Evolutionary conservation across 2,113 vertebrate genomes (phyloP).

Genomic region (Limanda limanda): DNA sequence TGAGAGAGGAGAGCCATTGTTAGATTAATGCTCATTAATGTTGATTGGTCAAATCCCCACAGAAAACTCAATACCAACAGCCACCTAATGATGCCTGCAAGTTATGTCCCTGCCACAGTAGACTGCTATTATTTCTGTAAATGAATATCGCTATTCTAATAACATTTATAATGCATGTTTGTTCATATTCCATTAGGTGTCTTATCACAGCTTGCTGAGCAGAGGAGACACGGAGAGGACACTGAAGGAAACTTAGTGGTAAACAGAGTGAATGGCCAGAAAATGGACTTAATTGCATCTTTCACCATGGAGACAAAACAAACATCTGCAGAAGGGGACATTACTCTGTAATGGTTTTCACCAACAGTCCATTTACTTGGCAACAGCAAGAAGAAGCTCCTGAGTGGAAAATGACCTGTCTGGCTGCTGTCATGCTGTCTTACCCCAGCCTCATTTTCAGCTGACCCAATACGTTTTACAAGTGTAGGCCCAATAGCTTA

Average conservation of each 20-base stretch:
- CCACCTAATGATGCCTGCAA: slow-evolving; percentile 1
- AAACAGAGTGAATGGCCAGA: slow-evolving; percentile 21
- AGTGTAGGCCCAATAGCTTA: slow-evolving; percentile 2
- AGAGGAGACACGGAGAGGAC: not conserved
- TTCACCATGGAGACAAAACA: slow-evolving; percentile 22
- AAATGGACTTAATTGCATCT: slow-evolving; percentile 38
- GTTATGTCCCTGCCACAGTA: not conserved
- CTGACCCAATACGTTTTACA: not conserved
- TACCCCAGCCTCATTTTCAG: slow-evolving; percentile 11
- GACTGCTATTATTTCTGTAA: not conserved
- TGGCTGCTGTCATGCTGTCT: slow-evolving; percentile 22
- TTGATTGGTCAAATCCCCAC: slow-evolving; percentile 32
- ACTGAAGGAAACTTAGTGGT: not conserved
- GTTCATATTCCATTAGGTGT: not conserved
- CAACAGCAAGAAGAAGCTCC: slow-evolving; percentile 25
- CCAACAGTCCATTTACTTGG: slow-evolving; percentile 18
- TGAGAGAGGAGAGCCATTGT: slow-evolving; percentile 23
- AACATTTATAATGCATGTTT: not conserved
- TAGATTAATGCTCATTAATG: slow-evolving; percentile 53
- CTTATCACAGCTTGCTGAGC: slow-evolving; percentile 5
- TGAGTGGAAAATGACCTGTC: slow-evolving; percentile 29
- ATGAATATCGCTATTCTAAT: too few species aligned
- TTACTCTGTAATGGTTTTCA: slow-evolving; percentile 30
- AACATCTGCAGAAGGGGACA: slow-evolving; percentile 13
- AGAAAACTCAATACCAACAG: slow-evolving; percentile 11